A percentile compares a stretch with the other conserved stretches of the same genome.
Evolutionary conservation across 1,140 invertebrate species (phyloP).

Genomic region (Nasonia longicornis): DNA sequence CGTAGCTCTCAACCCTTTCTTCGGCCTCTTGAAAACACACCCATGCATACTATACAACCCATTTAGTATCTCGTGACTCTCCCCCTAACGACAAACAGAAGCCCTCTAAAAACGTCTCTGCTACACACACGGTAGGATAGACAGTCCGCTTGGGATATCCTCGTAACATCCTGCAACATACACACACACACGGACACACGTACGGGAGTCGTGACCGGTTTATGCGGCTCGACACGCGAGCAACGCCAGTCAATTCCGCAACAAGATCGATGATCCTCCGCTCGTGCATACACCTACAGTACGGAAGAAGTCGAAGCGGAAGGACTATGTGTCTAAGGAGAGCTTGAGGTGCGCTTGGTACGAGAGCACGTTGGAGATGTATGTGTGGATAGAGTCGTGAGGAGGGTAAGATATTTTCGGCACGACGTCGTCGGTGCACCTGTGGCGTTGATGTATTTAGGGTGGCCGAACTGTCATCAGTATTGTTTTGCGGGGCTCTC

Average conservation of each 20-base stretch:
- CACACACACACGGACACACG: background rate
- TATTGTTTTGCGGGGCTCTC: no score
- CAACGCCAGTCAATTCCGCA: background rate
- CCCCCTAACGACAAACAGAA: no score
- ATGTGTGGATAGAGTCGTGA: background rate
- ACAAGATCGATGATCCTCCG: background rate
- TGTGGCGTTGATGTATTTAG: background rate
- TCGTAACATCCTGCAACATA: background rate
- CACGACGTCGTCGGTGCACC: no score
- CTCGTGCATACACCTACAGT: background rate
- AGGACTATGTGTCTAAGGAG: background rate
- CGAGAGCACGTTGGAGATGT: no score
- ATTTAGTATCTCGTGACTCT: no score
- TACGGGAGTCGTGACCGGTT: background rate
- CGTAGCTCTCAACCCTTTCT: no score
- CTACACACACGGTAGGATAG: no score
- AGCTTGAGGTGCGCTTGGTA: background rate
- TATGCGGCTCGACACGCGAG: constrained; percentile 2
- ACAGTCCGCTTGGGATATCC: background rate
- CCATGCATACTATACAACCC: no score
- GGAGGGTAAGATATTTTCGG: no score
- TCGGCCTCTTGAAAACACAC: no score
- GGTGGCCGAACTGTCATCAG: no score
- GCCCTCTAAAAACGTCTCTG: no score
- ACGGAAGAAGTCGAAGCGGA: background rate